These are phyloP conservation scores for Gobio gobio DNA, from an alignment of 2,113 vertebrate species.

Conservation along the genomic window DNA sequence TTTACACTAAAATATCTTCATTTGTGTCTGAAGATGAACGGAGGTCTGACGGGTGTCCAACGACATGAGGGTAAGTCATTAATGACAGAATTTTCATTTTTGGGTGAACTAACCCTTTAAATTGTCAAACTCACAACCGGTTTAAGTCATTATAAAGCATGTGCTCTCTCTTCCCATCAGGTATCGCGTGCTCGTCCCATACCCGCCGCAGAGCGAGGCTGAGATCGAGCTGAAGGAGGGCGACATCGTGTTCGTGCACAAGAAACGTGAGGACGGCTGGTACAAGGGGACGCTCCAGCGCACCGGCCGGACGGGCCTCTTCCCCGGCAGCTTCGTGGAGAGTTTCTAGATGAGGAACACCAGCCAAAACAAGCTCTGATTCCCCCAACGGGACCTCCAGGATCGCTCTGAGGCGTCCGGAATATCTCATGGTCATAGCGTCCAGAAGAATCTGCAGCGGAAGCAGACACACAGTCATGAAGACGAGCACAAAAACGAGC, in stretches of 20 bases:
- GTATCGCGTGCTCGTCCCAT: slow-evolving; percentile 94
- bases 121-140: too few relatives aligned
- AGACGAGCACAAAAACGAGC: not conserved
- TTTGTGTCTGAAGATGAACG: too few relatives aligned
- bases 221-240: slow-evolving; percentile 98
- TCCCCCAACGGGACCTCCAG: not conserved
- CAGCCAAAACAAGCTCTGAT: not conserved
- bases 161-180: slow-evolving; percentile 69
- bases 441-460: not conserved
- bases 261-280: slow-evolving; percentile 97
- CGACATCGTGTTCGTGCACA: slow-evolving; percentile 97
- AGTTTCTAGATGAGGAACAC: slow-evolving; percentile 83
- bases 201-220: slow-evolving; percentile 95
- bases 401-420: too few relatives aligned
- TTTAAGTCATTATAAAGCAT: too few relatives aligned
- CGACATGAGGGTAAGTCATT: too few relatives aligned
- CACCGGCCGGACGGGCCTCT: slow-evolving; percentile 94
- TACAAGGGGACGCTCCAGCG: slow-evolving; percentile 97
- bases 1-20: too few relatives aligned
- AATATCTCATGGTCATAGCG: not conserved
- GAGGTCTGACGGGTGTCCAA: too few relatives aligned
- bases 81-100: too few relatives aligned
- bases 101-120: too few relatives aligned
- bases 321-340: slow-evolving; percentile 97
- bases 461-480: not conserved